phyloP scores from a whole-genome alignment of 1,140 invertebrate genomes.

The Penaeus indicus region DNA sequence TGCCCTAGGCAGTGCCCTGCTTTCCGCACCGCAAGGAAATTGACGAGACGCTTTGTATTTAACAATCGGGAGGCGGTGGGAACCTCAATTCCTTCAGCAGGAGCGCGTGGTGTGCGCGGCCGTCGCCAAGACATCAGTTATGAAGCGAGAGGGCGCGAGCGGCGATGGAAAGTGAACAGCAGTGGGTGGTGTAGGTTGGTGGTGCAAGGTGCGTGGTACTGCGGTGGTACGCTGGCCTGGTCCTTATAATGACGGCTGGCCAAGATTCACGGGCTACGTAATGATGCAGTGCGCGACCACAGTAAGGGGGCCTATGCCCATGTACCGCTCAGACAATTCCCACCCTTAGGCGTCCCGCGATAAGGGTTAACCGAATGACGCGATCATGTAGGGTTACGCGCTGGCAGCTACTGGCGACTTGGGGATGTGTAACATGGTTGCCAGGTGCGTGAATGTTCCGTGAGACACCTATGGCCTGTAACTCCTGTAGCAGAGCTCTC shows the following conservation, averaged over 20 bases:
- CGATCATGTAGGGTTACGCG: constrained; percentile 16
- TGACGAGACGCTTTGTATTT: too few relatives aligned
- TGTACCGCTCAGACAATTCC: constrained; percentile 35
- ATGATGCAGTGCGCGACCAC: constrained; percentile 59
- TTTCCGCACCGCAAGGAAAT: too few relatives aligned
- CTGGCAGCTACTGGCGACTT: constrained; percentile 30
- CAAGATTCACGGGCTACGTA: constrained; percentile 64
- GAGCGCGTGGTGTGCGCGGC: not conserved
- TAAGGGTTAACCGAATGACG: constrained; percentile 36
- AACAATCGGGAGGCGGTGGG: too few relatives aligned
- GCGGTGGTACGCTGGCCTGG: constrained; percentile 52
- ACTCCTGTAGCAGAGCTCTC: not conserved
- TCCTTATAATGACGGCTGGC: constrained; percentile 62
- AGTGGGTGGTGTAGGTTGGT: constrained; percentile 15
- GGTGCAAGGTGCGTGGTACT: constrained; percentile 48
- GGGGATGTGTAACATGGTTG: constrained; percentile 63
- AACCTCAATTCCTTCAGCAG: not conserved
- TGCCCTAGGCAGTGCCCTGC: too few relatives aligned
- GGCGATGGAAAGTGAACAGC: not conserved
- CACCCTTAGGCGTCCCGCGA: constrained; percentile 47
- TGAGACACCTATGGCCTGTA: constrained; percentile 26
- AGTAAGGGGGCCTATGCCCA: constrained; percentile 48
- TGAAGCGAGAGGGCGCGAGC: not conserved
- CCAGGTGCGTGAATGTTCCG: constrained; percentile 59
- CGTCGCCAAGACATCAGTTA: constrained; percentile 5